Percentiles rank a stretch among this genome's conserved stretches.
These are phyloP conservation scores for Tetranychus cinnabarinus DNA, from an alignment of 1,140 invertebrate species.

Conservation along the genomic window DNA sequence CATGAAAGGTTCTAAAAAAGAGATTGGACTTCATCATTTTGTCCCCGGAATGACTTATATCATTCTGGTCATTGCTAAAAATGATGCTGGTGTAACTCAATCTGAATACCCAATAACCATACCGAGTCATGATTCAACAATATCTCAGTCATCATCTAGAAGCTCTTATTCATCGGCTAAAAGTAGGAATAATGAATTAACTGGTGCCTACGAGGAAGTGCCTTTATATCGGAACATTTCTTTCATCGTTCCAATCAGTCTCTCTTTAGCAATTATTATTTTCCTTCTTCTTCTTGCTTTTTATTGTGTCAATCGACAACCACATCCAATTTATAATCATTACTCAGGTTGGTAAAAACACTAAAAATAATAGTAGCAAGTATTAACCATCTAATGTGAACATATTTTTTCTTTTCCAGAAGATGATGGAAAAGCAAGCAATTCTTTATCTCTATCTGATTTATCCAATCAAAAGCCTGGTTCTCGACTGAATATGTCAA, in stretches of 20 bases:
- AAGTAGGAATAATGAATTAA: not conserved
- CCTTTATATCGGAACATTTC: conserved; percentile 1
- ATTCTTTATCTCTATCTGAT: conserved; percentile 1
- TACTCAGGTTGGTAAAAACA: not conserved
- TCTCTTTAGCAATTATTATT: not conserved
- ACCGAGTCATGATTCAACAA: conserved; percentile 32
- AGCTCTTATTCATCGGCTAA: not conserved
- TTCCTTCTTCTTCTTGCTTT: not conserved
- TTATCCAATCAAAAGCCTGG: not conserved
- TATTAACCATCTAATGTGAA: not conserved
- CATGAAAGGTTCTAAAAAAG: not conserved
- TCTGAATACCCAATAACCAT: conserved; percentile 21
- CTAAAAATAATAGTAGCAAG: not conserved
- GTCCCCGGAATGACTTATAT: conserved; percentile 14
- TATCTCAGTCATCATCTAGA: conserved; percentile 29
- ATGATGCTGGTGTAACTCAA: conserved; percentile 23
- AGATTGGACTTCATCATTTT: conserved; percentile 16
- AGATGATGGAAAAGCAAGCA: not conserved
- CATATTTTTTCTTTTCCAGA: not conserved
- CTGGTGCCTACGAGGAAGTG: not conserved
- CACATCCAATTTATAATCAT: not conserved
- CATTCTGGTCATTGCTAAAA: conserved; percentile 22
- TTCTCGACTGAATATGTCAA: not conserved
- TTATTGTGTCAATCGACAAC: not conserved
- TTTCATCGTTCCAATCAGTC: not conserved